Percentiles rank a stretch among this genome's conserved stretches.
Evolutionary conservation across 2,888 invertebrate genomes (phyloP).

Genomic region (Phragmatobia fuliginosa): DNA sequence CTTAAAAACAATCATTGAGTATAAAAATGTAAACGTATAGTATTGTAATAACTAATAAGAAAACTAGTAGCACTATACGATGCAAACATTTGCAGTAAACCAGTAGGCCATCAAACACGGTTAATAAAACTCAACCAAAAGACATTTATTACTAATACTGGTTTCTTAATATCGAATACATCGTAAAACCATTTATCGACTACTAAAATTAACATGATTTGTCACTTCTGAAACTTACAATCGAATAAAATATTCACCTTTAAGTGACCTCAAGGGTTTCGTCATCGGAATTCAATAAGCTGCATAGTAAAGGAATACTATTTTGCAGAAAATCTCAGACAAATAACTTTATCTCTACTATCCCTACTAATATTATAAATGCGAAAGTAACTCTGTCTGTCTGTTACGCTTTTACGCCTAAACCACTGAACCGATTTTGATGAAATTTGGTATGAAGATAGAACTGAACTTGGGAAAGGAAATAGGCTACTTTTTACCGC

Average conservation of each 20-base stretch:
- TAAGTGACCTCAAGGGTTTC: not conserved
- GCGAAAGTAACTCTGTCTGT: too few relatives aligned
- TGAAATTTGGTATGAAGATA: too few relatives aligned
- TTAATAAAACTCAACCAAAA: conserved; percentile 46
- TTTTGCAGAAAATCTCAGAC: not conserved
- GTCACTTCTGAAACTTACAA: not conserved
- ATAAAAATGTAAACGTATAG: not conserved
- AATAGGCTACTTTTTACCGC: too few relatives aligned
- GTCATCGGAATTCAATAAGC: not conserved
- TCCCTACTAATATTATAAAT: too few relatives aligned
- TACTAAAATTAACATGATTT: conserved; percentile 39
- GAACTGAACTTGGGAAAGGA: too few relatives aligned
- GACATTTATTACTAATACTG: conserved; percentile 46
- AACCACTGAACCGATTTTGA: too few relatives aligned
- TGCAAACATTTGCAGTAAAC: conserved; percentile 29
- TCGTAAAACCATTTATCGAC: conserved; percentile 43
- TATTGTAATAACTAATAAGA: conserved; percentile 15
- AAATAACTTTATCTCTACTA: not conserved
- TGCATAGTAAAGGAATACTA: not conserved
- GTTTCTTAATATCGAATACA: conserved; percentile 46
- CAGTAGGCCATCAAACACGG: conserved; percentile 32
- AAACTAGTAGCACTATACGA: conserved; percentile 36
- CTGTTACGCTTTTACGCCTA: too few relatives aligned
- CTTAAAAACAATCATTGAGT: not conserved
- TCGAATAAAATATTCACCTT: not conserved